A percentile compares a stretch with the other conserved stretches of the same genome.
Conservation (phyloP, 2,888 invertebrate genomes). For the Pedicia rivosa region DNA sequence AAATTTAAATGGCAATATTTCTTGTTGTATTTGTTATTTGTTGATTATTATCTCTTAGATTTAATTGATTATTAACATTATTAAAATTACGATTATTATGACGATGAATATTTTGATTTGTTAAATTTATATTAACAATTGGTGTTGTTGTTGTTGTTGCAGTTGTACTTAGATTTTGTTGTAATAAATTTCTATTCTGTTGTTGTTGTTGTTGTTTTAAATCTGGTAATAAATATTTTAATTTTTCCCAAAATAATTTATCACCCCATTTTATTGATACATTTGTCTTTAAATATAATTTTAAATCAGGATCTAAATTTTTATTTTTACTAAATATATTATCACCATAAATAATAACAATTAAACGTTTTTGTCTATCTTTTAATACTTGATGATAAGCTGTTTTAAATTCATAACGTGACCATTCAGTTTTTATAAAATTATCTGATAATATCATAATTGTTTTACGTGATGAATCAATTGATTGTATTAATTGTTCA, state of each 20-base stretch:
- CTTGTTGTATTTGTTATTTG: too few relatives aligned
- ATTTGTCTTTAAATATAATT: constrained; percentile 79
- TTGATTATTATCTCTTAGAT: too few relatives aligned
- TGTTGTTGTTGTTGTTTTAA: constrained; percentile 28
- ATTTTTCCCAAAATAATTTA: constrained; percentile 90
- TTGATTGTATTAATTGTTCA: constrained; percentile 84
- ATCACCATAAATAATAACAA: constrained; percentile 81
- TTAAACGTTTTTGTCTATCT: constrained; percentile 70
- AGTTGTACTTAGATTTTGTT: constrained; percentile 20
- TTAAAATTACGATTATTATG: too few relatives aligned
- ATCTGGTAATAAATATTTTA: constrained; percentile 84
- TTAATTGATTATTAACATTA: too few relatives aligned
- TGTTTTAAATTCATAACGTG: constrained; percentile 85
- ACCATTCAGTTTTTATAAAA: constrained; percentile 92
- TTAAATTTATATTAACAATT: too few relatives aligned
- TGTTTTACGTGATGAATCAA: constrained; percentile 78
- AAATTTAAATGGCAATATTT: too few relatives aligned
- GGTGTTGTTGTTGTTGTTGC: too few relatives aligned
- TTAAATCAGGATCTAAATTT: constrained; percentile 80
- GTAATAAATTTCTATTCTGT: constrained; percentile 14
- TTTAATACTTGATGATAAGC: constrained; percentile 82
- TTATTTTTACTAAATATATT: constrained; percentile 74
- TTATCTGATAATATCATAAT: constrained; percentile 86
- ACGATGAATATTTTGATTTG: too few relatives aligned
- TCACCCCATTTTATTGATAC: constrained; percentile 88